These are phyloP conservation scores for Ambastaia sidthimunki DNA, from an alignment of 2,797 vertebrate genomes.

Conservation along the genomic window DNA sequence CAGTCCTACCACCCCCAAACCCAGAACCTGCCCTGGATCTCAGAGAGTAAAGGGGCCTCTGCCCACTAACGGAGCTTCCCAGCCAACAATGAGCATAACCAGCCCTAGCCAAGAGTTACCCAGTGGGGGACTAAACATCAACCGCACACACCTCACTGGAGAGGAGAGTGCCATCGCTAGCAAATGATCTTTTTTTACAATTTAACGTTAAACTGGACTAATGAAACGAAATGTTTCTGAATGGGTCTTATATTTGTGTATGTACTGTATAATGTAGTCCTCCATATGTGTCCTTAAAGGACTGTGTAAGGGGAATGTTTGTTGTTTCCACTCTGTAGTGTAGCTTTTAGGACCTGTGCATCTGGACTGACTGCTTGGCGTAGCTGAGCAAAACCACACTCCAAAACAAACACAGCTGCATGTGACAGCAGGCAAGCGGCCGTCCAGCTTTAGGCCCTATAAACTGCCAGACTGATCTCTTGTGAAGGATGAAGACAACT, in stretches of 20 bases:
- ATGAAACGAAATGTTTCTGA: constrained; percentile 38
- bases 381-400: constrained; percentile 6
- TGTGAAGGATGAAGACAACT: constrained; percentile 26
- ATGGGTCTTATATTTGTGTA: constrained; percentile 44
- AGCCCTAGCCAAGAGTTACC: constrained; percentile 66
- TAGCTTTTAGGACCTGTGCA: constrained; percentile 53
- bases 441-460: not conserved
- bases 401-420: constrained; percentile 43
- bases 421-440: constrained; percentile 28
- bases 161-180: constrained; percentile 85
- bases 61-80: constrained; percentile 66
- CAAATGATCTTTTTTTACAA: constrained; percentile 75
- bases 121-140: constrained; percentile 80
- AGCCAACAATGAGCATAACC: constrained; percentile 51
- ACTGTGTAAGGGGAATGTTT: constrained; percentile 21
- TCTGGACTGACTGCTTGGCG: constrained; percentile 45
- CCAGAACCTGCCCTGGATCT: constrained; percentile 75
- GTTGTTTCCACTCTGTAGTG: constrained; percentile 45
- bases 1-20: constrained; percentile 82
- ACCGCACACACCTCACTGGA: constrained; percentile 86
- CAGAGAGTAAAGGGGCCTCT: constrained; percentile 70
- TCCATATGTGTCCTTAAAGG: constrained; percentile 23
- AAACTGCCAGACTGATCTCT: constrained; percentile 14
- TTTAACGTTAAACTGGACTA: constrained; percentile 35
- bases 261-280: constrained; percentile 32